Conservation (phyloP, 2,797 vertebrate species). For the Spheniscus humboldti region DNA sequence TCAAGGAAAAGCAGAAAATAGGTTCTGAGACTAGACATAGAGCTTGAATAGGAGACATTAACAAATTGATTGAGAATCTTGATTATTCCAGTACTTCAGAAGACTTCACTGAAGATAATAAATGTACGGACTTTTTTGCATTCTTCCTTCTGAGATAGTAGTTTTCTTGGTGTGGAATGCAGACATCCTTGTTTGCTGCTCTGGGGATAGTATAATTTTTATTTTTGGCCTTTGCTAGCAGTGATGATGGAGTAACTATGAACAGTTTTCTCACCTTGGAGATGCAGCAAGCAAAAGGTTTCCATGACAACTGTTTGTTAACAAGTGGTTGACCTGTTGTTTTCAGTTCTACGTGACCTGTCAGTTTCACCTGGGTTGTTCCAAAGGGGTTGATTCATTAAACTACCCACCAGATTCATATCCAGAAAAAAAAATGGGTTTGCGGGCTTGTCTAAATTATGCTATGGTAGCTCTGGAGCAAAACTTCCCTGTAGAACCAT, state of each 20-base stretch:
- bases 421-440: neutral
- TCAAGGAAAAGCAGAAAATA: neutral
- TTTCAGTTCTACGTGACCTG: neutral
- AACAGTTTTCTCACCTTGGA: slow-evolving; percentile 44
- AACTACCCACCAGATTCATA: neutral
- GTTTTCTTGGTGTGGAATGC: slow-evolving; percentile 29
- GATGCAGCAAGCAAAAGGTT: slow-evolving; percentile 50
- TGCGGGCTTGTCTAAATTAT: neutral
- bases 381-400: slow-evolving; percentile 38
- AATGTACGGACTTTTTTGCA: neutral
- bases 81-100: neutral
- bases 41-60: neutral
- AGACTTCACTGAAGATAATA: neutral
- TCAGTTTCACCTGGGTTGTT: slow-evolving; percentile 41
- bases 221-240: neutral
- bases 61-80: neutral
- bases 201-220: neutral
- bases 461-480: neutral
- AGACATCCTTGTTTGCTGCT: neutral
- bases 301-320: slow-evolving; percentile 64
- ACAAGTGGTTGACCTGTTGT: slow-evolving; percentile 5
- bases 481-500: neutral
- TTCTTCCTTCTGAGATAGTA: neutral
- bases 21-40: neutral
- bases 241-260: neutral